Evolutionary conservation across 2,113 vertebrate genomes (phyloP).

Genomic region (Serinus canaria): DNA sequence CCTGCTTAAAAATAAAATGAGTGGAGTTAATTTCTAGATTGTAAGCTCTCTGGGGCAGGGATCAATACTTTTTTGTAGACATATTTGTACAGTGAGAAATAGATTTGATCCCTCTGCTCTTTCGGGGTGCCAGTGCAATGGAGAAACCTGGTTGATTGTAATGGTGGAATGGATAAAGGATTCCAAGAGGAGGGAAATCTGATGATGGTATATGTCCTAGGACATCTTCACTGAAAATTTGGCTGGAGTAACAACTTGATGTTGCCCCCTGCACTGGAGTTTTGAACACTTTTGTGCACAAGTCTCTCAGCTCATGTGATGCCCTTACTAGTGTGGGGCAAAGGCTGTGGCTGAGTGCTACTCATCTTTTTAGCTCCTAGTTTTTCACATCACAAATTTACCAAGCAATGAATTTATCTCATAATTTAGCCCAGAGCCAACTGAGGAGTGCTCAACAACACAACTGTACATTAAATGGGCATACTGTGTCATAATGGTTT

Average conservation of each 20-base stretch:
- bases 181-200: neutral
- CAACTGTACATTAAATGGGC: neutral
- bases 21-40: conserved; percentile 31
- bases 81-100: neutral
- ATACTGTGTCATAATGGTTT: neutral
- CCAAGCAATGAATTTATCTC: neutral
- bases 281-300: neutral
- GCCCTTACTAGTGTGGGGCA: neutral
- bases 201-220: neutral
- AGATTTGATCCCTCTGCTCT: neutral
- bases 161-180: neutral
- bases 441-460: neutral
- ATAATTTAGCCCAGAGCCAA: neutral
- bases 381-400: neutral
- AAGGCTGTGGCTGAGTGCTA: neutral
- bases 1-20: neutral
- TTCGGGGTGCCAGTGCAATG: neutral
- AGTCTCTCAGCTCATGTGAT: neutral
- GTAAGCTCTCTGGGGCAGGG: conserved; percentile 56
- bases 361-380: neutral
- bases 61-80: neutral
- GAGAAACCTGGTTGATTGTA: neutral
- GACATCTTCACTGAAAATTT: neutral
- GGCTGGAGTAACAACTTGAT: neutral
- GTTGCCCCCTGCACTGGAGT: neutral